Base-by-base conservation (phyloP, 2,113 vertebrate genomes). In the Hydropotes inermis region DNA sequence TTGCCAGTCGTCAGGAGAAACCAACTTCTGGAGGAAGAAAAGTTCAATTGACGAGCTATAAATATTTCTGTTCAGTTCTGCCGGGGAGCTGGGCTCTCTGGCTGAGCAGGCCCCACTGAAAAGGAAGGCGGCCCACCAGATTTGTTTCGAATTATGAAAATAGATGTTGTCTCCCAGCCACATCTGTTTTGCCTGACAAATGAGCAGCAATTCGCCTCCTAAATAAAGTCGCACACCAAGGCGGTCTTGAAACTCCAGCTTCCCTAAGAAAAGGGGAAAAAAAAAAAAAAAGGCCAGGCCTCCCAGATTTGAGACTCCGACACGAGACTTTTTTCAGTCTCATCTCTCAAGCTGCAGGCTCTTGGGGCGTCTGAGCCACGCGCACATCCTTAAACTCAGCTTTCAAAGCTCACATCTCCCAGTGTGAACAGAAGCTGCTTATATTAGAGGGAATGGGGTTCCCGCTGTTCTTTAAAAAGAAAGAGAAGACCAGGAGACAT, bases 81-180 rank as follows among this genome's bases (percentile, higher is more conserved):
- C 98, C 89, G 97, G 98, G 98, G 98, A 98, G 98, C 96, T 92
- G 98, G 98, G 98, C 98, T 98, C 98, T 98, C 98, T 98, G 98
- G 98, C 97, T 96, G 98, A 98, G 98, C 98, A 97, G 98, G 98
- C 98, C 98, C 98, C 96, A 89, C 98, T 97, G 99, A 98, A 94
- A 98, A 98, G 98, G 98, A 60, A 97, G 99, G 97, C 94, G 97
- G 99, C 98, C 97, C 98, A 98, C 98, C 99, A 98, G 99, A 99
- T 99, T 99, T 98, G 99, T 98, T 98, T 98, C 98, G 96, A 98
- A 98, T 99, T 99, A 99, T 98, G 99, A 98, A 99, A 99, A 99
- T 99, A 99, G 98, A 99, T 99, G 99, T 98, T 99, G 98, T 98
- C 98, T 97, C 98, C 98, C 98, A 97, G 84, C 98, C 98, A 98